Evolutionary conservation across 2,797 vertebrate species (phyloP).

Genomic region (Lutjanus argentimaculatus): DNA sequence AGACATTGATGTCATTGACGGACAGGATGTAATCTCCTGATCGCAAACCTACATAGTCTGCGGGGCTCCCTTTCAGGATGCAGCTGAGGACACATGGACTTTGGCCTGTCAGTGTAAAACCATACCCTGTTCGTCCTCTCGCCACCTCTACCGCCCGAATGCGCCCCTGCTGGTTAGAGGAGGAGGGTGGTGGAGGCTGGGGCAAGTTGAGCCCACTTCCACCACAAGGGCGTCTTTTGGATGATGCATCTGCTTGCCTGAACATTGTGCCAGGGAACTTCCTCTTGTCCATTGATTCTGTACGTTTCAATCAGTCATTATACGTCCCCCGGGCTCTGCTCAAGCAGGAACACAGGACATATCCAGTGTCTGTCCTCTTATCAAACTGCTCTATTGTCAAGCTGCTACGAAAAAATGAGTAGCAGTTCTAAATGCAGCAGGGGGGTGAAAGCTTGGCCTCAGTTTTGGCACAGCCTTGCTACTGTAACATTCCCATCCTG

Average conservation of each 20-base stretch:
- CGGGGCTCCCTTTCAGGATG: slow-evolving; percentile 95
- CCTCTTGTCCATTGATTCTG: slow-evolving; percentile 59
- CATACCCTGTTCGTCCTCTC: slow-evolving; percentile 94
- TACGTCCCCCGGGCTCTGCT: slow-evolving; percentile 13
- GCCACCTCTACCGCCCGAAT: slow-evolving; percentile 94
- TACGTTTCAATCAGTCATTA: slow-evolving; percentile 49
- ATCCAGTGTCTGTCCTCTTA: slow-evolving; percentile 16
- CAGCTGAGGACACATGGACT: slow-evolving; percentile 94
- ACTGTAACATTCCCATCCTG: slow-evolving; percentile 66
- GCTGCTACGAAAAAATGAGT: slow-evolving; percentile 66
- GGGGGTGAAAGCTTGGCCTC: slow-evolving; percentile 71
- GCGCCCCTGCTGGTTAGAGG: slow-evolving; percentile 83
- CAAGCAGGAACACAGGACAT: slow-evolving; percentile 27
- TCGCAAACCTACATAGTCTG: slow-evolving; percentile 93
- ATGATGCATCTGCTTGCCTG: slow-evolving; percentile 81
- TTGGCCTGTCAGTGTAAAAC: slow-evolving; percentile 96
- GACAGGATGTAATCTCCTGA: slow-evolving; percentile 95
- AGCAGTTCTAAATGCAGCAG: slow-evolving; percentile 73
- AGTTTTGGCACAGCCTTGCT: slow-evolving; percentile 54
- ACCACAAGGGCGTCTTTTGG: slow-evolving; percentile 73
- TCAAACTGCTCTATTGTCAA: slow-evolving; percentile 48
- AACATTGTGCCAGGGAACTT: slow-evolving; percentile 86
- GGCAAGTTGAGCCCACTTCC: slow-evolving; percentile 61
- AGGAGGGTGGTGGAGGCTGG: slow-evolving; percentile 47
- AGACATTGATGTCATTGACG: slow-evolving; percentile 96